Conservation (phyloP, 2,113 vertebrate species). For the Rhea pennata region DNA sequence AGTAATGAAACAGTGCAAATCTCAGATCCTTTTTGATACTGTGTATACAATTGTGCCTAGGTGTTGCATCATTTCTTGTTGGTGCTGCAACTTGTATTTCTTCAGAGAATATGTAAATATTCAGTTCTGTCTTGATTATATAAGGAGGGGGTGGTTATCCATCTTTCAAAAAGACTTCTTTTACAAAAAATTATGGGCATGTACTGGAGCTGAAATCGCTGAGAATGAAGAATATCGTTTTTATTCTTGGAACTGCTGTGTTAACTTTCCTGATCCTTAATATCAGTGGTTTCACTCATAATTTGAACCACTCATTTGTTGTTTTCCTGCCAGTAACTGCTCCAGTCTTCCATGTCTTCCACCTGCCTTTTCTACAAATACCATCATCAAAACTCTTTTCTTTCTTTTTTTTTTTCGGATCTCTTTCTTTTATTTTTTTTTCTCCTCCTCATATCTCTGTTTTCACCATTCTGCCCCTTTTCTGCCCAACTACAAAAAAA, state of each 20-base stretch:
- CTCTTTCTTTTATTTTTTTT: neutral
- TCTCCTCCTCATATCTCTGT: neutral
- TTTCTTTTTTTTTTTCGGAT: neutral
- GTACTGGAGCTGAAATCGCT: neutral
- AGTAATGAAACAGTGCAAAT: neutral
- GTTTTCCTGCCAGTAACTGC: neutral
- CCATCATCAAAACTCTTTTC: neutral
- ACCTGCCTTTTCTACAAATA: neutral
- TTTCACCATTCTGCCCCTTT: neutral
- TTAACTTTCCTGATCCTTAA: neutral
- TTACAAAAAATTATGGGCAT: neutral
- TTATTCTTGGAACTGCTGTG: rapidly evolving
- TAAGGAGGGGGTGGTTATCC: rapidly evolving
- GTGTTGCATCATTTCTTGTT: neutral
- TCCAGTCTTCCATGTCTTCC: neutral
- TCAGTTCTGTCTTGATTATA: neutral
- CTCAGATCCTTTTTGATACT: neutral
- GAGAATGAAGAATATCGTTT: neutral
- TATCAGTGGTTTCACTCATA: neutral
- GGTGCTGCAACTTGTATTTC: neutral
- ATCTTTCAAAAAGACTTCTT: neutral
- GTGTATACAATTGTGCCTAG: neutral
- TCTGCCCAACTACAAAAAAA: neutral
- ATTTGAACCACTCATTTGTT: neutral
- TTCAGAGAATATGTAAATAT: neutral